These are phyloP conservation scores for Ormyrus pomaceus DNA, from an alignment of 2,888 invertebrate species.

Conservation along the genomic window DNA sequence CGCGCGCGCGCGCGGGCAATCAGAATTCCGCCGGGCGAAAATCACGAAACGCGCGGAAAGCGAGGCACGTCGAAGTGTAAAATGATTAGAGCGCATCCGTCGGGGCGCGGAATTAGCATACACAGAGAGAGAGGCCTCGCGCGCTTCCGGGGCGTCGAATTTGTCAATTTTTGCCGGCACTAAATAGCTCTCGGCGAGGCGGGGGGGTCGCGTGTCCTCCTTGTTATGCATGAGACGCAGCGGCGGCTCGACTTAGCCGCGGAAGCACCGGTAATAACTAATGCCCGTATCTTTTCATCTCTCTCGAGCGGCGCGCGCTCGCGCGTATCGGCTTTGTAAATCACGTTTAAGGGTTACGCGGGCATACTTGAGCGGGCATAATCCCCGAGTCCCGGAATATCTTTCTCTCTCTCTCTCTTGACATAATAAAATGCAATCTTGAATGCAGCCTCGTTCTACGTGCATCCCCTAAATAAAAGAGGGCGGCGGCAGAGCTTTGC, in stretches of 20 bases:
- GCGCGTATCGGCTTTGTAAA: conserved; percentile 43
- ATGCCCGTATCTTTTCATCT: conserved; percentile 43
- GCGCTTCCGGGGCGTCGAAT: neutral
- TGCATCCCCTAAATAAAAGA: conserved; percentile 29
- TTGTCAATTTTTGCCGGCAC: neutral
- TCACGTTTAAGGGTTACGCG: conserved; percentile 44
- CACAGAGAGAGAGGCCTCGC: too few relatives aligned
- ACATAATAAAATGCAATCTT: conserved; percentile 36
- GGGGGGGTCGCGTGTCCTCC: neutral
- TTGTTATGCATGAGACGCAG: conserved; percentile 18
- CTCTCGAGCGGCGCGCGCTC: neutral
- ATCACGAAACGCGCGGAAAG: too few relatives aligned
- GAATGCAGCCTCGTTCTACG: conserved; percentile 13
- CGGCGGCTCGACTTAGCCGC: neutral
- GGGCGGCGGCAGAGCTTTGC: neutral
- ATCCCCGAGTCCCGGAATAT: neutral
- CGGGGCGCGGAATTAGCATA: too few relatives aligned
- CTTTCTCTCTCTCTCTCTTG: conserved; percentile 3
- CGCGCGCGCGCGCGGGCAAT: too few relatives aligned
- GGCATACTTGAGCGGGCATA: conserved; percentile 24
- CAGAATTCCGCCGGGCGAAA: too few relatives aligned
- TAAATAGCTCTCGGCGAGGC: neutral
- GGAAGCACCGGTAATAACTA: conserved; percentile 43
- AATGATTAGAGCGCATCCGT: too few relatives aligned
- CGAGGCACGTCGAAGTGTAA: too few relatives aligned